These are phyloP conservation scores for Dioctria rufipes DNA, from an alignment of 2,888 invertebrate species.

Conservation along the genomic window DNA sequence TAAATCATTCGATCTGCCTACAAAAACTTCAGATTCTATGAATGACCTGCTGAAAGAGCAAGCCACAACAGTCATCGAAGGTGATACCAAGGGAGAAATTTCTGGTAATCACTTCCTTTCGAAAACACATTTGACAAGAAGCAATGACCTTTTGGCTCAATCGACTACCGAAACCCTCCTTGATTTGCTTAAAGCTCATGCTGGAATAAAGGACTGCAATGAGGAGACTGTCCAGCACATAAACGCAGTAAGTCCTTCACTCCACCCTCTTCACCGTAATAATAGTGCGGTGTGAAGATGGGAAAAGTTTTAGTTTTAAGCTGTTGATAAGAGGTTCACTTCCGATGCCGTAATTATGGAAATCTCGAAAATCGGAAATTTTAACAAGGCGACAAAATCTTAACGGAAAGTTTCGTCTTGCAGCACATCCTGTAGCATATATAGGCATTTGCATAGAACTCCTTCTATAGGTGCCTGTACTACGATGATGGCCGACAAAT, in stretches of 20 bases:
- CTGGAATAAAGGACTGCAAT: slow-evolving; percentile 71
- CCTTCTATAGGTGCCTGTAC: neutral
- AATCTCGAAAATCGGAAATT: slow-evolving; percentile 15
- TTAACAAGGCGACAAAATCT: slow-evolving; percentile 17
- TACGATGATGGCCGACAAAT: neutral
- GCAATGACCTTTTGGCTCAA: slow-evolving; percentile 68
- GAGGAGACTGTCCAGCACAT: slow-evolving; percentile 70
- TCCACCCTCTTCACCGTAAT: too few species aligned
- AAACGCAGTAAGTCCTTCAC: slow-evolving; percentile 65
- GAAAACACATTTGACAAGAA: slow-evolving; percentile 63
- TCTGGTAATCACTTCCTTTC: slow-evolving; percentile 2
- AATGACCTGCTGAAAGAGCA: slow-evolving; percentile 1
- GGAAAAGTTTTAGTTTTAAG: slow-evolving; percentile 33
- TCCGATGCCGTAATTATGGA: slow-evolving; percentile 32
- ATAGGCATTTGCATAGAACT: too few species aligned
- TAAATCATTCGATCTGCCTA: slow-evolving; percentile 58
- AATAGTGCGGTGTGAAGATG: neutral
- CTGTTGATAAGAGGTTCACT: neutral
- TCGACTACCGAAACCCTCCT: slow-evolving; percentile 70
- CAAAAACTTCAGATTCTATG: slow-evolving; percentile 12
- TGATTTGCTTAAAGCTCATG: slow-evolving; percentile 69
- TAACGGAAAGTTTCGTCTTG: slow-evolving; percentile 4
- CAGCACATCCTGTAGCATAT: neutral
- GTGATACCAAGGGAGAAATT: neutral
- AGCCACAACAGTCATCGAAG: neutral